Evolutionary conservation across 1,140 invertebrate species (phyloP), one percentile per base, ranked within the genome.

Genomic region (Trichonephila inaurata): DNA sequence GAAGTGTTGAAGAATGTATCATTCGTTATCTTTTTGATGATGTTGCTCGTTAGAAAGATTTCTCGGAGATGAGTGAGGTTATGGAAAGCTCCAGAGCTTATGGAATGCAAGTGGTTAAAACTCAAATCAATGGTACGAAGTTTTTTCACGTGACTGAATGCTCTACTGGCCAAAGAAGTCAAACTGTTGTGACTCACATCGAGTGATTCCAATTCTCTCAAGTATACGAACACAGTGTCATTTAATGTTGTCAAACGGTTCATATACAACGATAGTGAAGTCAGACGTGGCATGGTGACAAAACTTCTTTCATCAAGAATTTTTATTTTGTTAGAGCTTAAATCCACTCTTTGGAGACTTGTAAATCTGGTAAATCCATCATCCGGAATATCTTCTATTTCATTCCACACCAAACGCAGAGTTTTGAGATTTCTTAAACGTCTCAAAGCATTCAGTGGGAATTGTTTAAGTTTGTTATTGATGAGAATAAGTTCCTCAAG

Each of bases 121-220:
- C 98, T 98, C 61, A 99, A 95, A 95, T 99, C 98, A 94, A 98
- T 97, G 0, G 97, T 98, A 60, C 97, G 96, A 83, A 99, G 96
- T 72, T 97, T 97, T 91, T 97, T 96, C 95, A 98, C 98, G 81
- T 96, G 96, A 94, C 97, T 96, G 95, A 99, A 98, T 77, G 96
- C 96, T 82, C 97, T 95, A 24, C 92, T 86, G 14, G 88, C 81
- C 19, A 96, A 82, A 24, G 88, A 94, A 18, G 93, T 94, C 77
- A 99, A 97, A 95, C 97, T 98, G 95, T 99, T 98, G 95, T 98
- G 97, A 95, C 98, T 98, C 94, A 98, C 96, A 96, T 99, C 98
- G 93, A 99, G 96, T 3, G 97, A 97, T 96, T 98, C 98, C 14
- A 99, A 96, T 94, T 98, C 96, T 89, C 96, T 96, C 81, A 98